A percentile compares a stretch with the other conserved stretches of the same genome.
phyloP scores from a whole-genome alignment of 2,797 vertebrate genomes.

The Poeciliopsis paucimaculata region DNA sequence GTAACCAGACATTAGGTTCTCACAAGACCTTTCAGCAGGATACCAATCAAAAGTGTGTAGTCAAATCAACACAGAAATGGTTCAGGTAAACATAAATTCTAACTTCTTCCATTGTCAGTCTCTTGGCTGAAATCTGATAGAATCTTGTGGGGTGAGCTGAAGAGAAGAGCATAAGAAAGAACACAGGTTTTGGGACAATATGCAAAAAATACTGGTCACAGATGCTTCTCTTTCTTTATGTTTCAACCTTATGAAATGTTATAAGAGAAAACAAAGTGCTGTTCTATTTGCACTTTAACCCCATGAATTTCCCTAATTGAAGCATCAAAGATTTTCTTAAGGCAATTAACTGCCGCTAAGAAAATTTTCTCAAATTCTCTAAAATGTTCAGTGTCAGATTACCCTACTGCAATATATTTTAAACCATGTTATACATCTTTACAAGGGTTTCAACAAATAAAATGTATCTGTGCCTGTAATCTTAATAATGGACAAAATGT shows the following conservation, averaged over 20 bases:
- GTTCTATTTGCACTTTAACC: background rate
- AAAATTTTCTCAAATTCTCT: background rate
- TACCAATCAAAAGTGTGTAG: background rate
- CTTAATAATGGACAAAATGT: background rate
- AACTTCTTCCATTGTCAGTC: background rate
- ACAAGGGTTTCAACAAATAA: background rate
- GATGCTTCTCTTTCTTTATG: background rate
- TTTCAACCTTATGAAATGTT: background rate
- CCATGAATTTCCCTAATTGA: background rate
- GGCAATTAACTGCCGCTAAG: background rate
- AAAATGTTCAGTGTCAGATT: background rate
- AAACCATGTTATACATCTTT: background rate
- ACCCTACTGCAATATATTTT: background rate
- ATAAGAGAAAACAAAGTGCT: background rate
- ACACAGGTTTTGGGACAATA: background rate
- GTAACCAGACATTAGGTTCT: background rate
- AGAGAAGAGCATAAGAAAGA: background rate
- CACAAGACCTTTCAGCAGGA: background rate
- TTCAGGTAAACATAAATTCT: background rate
- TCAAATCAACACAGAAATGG: background rate
- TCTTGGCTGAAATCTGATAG: background rate
- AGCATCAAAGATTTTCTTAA: background rate
- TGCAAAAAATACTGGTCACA: background rate
- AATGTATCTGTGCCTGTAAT: background rate
- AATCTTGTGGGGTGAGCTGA: background rate